phyloP scores from a whole-genome alignment of 2,113 vertebrate genomes.

The Callipepla californica region DNA sequence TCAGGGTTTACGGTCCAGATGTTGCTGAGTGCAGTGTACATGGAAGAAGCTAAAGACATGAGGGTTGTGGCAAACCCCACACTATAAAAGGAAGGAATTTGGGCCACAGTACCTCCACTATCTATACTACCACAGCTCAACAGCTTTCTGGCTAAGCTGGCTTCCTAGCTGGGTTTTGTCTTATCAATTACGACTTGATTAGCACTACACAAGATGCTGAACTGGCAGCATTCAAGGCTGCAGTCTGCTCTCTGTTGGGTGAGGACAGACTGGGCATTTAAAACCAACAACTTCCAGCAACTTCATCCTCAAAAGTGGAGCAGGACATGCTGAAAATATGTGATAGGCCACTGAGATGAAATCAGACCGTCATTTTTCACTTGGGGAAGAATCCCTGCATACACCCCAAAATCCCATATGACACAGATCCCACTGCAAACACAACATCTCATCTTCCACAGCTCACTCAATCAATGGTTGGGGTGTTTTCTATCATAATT shows the following conservation, averaged over 20 bases:
- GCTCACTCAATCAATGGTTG: neutral
- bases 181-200: neutral
- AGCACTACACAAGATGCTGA: neutral
- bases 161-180: neutral
- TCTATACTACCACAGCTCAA: neutral
- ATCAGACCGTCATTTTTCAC: neutral
- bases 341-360: accelerated
- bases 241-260: neutral
- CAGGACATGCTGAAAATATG: accelerated
- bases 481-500: neutral
- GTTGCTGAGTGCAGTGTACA: accelerated
- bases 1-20: neutral
- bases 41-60: neutral
- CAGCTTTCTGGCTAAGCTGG: neutral
- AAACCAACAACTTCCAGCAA: accelerated
- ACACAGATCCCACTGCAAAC: neutral
- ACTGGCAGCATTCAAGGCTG: neutral
- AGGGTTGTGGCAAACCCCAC: neutral
- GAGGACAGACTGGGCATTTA: neutral
- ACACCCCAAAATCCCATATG: accelerated
- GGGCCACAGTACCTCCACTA: neutral
- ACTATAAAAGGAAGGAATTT: neutral
- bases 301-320: neutral
- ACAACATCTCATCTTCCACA: neutral
- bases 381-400: neutral